A percentile compares a stretch with the other conserved stretches of the same genome.
Evolutionary conservation across 2,797 vertebrate species (phyloP).

Genomic region (Rallus crepitans): DNA sequence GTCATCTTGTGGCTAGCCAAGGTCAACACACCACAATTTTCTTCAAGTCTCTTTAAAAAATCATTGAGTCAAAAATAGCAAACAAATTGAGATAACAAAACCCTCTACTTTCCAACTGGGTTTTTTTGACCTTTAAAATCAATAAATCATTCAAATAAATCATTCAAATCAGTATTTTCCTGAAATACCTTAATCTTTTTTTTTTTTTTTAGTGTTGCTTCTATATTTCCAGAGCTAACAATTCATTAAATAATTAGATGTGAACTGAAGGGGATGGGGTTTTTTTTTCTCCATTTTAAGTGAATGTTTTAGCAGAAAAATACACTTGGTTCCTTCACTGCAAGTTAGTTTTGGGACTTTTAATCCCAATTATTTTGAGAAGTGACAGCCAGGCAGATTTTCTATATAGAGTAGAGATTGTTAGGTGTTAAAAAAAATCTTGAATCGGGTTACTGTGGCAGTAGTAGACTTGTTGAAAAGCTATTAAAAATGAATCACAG

Average conservation of each 20-base stretch:
- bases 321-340: neutral
- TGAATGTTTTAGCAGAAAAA: neutral
- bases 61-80: neutral
- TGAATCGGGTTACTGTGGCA: neutral
- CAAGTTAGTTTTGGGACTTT: neutral
- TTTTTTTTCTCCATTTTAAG: neutral
- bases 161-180: neutral
- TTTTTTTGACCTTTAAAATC: neutral
- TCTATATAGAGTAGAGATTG: neutral
- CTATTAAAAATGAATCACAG: neutral
- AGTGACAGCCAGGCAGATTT: neutral
- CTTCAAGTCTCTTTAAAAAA: neutral
- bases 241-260: neutral
- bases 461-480: neutral
- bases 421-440: neutral
- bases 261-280: neutral
- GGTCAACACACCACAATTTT: neutral
- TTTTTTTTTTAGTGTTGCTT: neutral
- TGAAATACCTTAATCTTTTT: neutral
- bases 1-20: accelerated
- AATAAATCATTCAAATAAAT: neutral
- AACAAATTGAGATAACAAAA: neutral
- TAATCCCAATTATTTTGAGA: neutral
- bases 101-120: neutral
- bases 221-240: neutral